Base-by-base conservation (phyloP, 2,888 invertebrate genomes). In the Eupithecia tripunctaria region DNA sequence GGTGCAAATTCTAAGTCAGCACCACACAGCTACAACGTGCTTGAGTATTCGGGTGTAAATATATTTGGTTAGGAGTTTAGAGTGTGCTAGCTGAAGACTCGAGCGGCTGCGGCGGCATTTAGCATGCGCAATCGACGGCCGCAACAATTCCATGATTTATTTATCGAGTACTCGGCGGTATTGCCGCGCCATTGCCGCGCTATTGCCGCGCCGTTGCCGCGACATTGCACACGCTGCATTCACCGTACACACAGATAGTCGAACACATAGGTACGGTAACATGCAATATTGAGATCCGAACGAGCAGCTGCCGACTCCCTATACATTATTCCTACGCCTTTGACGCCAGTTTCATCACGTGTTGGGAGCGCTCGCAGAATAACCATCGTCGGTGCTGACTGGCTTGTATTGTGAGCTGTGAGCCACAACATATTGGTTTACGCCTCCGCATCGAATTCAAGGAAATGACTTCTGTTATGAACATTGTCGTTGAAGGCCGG, bases 71-170 rank as follows among this genome's bases (percentile, higher is more conserved):
- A 43, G 18, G n/a, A 43, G 8, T 18, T 43, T 10, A 47, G 10
- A 29, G 60, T 60, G 60, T 21, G 18, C 60, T 27, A 59, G 59
- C 59, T 27, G 59, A 15, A 29, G 29, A 10, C 27, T 29, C 18
- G 8, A 2, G 14, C 27, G 6, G 29, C 60, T 27, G 29, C 8
- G 29, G 18, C 29, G 18, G 18, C 29, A 56, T 25, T 56, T 25
- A 56, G 56, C 25, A 56, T 56, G 69, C 72, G 66, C 72, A 56
- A 73, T 69, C 72, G 68, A 68, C 72, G 65, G 43, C 68, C 64
- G 71, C 68, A 51, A 69, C 72, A 51, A 73, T 56, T 60, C 72
- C 69, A 69, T 69, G 69, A 67, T 59, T 62, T 73, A 73, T 69
- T 73, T 69, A 73, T 27, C 51, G 29, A 62, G 25, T 21, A 60